Conservation (phyloP, 2,797 vertebrate species). For the Lepus townsendii region DNA sequence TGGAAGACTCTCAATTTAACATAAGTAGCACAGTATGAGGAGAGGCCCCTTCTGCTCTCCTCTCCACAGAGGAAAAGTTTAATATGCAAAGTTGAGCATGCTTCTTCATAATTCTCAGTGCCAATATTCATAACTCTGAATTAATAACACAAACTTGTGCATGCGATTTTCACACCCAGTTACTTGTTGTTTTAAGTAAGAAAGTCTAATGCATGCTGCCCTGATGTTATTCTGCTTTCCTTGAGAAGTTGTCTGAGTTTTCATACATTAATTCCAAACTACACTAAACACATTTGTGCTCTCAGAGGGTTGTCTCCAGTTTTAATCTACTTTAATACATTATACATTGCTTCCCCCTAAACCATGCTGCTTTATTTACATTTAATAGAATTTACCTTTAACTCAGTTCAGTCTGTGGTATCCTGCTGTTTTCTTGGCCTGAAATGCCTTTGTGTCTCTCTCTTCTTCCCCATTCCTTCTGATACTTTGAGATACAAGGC, state of each 20-base stretch:
- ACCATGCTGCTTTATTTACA: constrained; percentile 62
- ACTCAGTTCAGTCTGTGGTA: background rate
- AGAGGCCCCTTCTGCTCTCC: fast-evolving
- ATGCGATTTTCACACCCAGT: background rate
- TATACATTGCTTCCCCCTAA: constrained; percentile 51
- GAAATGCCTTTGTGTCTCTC: background rate
- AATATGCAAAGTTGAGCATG: background rate
- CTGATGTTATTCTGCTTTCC: background rate
- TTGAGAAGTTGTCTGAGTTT: background rate
- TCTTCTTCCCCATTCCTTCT: background rate
- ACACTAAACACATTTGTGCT: constrained; percentile 43
- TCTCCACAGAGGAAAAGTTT: background rate
- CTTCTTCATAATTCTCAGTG: background rate
- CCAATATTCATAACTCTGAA: background rate
- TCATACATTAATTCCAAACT: constrained; percentile 55
- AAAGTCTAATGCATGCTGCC: background rate
- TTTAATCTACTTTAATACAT: constrained; percentile 60
- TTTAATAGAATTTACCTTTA: constrained; percentile 70
- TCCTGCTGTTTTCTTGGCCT: background rate
- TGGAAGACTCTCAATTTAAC: background rate
- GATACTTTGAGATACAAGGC: background rate
- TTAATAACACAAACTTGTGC: background rate
- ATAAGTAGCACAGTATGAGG: background rate
- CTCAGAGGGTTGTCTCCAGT: constrained; percentile 40
- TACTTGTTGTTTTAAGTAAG: background rate